Evolutionary conservation across 2,888 invertebrate species (phyloP), one percentile per base, ranked within the genome.

Genomic region (Clepsis dumicolana): DNA sequence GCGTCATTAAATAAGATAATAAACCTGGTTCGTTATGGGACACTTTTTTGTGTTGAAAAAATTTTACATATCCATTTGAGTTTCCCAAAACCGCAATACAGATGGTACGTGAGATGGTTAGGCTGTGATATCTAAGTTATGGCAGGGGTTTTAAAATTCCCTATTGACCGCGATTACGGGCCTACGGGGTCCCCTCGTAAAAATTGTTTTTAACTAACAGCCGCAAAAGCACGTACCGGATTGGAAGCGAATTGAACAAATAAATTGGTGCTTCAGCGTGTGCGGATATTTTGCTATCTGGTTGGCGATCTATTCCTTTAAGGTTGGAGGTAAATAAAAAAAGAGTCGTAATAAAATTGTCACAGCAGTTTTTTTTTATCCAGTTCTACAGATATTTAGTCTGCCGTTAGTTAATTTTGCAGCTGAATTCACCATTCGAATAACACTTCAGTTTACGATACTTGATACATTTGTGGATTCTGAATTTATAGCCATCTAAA

Each of bases 21-120:
- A 64, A 59, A 64, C 56, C 56, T 48, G 21, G 38, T 62, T 56
- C 54, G 59, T 70, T 64, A 59, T 56, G 61, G 53, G 48, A 18
- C 41, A 21, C 67, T 44, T 59, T 65, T 71, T 70, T 61, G 65
- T 65, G 59, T 61, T 57, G 79, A 76, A 76, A 77, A 79, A 80
- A 81, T 83, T 87, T 84, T 76, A 77, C 80, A 80, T 83, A 81
- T 79, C 81, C 79, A 76, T 80, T 80, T 81, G 73, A 74, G 77
- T 80, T 79, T 80, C 85, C 84, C 81, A 75, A 80, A 86, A 82
- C 78, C 85, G 88, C 83, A 87, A 90, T 91, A 88, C 86, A 89
- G 91, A 92, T 91, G 80, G 89, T 83, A 92, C 92, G 92, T 93
- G 92, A 90, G 91, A 92, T 91, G 83, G 75, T 85, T 83, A 70